Conservation (phyloP, 2,797 vertebrate species). For the Sebastes umbrosus region DNA sequence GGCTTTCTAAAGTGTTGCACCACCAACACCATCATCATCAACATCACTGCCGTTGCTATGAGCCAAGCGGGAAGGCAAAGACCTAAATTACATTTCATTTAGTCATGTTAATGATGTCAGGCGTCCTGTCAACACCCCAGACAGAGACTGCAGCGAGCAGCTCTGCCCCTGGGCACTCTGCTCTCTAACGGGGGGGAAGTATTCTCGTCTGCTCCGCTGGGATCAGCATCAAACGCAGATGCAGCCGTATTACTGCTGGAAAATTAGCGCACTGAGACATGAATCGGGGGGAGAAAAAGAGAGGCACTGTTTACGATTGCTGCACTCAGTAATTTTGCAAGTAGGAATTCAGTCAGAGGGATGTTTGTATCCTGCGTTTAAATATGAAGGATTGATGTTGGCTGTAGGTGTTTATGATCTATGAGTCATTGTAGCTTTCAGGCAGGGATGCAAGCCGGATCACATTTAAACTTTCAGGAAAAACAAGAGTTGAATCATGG, state of each 20-base stretch:
- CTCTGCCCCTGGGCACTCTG: constrained; percentile 31
- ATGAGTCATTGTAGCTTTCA: constrained; percentile 52
- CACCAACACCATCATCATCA: constrained; percentile 17
- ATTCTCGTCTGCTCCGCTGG: constrained; percentile 31
- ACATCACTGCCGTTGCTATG: background rate
- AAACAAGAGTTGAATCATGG: constrained; percentile 22
- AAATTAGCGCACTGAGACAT: constrained; percentile 51
- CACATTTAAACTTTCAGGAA: background rate
- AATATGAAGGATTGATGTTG: constrained; percentile 19
- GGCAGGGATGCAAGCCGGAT: constrained; percentile 9
- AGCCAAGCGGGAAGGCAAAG: constrained; percentile 27
- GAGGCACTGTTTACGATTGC: constrained; percentile 19
- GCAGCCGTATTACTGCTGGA: constrained; percentile 52
- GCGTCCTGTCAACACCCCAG: constrained; percentile 66
- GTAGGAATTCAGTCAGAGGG: constrained; percentile 16
- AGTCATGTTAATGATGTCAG: constrained; percentile 74
- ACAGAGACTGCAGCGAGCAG: constrained; percentile 26
- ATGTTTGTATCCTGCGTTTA: constrained; percentile 24
- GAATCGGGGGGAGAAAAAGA: background rate
- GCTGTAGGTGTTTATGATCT: constrained; percentile 43
- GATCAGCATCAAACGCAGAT: constrained; percentile 62
- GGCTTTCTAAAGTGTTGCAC: constrained; percentile 7
- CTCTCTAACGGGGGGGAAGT: constrained; percentile 17
- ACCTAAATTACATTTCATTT: constrained; percentile 57
- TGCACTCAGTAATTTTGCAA: constrained; percentile 52